These are phyloP conservation scores for Sorex araneus DNA, from an alignment of 2,113 vertebrate genomes.

Conservation along the genomic window DNA sequence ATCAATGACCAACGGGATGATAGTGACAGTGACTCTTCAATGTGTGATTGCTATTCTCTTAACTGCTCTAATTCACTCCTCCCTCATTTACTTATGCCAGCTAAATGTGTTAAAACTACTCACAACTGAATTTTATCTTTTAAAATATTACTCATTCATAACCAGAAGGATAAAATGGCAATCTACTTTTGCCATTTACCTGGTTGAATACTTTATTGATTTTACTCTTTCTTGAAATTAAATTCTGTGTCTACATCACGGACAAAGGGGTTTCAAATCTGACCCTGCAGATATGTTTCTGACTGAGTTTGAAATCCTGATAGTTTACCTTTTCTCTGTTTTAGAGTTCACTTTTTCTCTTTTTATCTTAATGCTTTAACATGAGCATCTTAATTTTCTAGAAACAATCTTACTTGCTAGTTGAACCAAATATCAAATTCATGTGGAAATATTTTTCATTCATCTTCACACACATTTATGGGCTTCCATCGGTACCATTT, in stretches of 20 bases:
- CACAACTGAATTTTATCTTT: not conserved
- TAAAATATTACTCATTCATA: not conserved
- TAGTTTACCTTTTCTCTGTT: not conserved
- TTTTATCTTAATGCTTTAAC: not conserved
- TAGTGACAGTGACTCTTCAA: too few relatives aligned
- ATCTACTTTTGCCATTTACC: not conserved
- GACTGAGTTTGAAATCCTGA: not conserved
- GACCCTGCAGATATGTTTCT: not conserved
- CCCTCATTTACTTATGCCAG: not conserved
- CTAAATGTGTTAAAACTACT: conserved; percentile 5
- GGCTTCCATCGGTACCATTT: not conserved
- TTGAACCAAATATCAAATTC: not conserved
- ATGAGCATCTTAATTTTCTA: not conserved
- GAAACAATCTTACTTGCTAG: not conserved
- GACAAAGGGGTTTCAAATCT: not conserved
- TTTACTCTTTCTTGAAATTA: not conserved
- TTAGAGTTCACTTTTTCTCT: not conserved
- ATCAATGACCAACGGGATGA: too few relatives aligned
- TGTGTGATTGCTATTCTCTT: not conserved
- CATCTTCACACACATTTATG: not conserved
- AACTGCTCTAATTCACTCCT: not conserved
- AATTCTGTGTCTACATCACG: not conserved
- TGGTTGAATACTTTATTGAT: not conserved
- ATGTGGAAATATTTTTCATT: not conserved
- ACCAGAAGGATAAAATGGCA: not conserved